These are phyloP conservation scores for Abrostola triplasia DNA, from an alignment of 2,888 invertebrate species.

Conservation along the genomic window DNA sequence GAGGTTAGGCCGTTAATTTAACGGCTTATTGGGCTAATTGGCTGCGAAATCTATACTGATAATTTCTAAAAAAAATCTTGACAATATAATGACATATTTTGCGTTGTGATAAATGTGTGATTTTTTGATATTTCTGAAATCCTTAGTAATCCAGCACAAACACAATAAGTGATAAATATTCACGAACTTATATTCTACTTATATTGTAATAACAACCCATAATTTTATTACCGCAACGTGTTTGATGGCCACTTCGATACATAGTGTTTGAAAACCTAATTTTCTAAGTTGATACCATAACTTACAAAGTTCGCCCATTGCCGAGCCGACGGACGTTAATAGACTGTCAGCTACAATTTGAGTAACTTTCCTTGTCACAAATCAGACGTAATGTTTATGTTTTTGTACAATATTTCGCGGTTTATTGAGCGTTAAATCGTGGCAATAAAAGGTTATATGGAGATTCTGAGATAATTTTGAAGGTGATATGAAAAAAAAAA, in stretches of 20 bases:
- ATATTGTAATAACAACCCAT: too few species aligned
- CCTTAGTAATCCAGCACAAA: too few species aligned
- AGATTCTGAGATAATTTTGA: not conserved
- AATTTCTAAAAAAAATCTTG: too few species aligned
- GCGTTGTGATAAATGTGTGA: too few species aligned
- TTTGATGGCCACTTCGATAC: conserved; percentile 24
- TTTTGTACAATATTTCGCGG: conserved; percentile 35
- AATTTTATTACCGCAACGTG: conserved; percentile 9
- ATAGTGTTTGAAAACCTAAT: conserved; percentile 43
- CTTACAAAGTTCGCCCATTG: conserved; percentile 44
- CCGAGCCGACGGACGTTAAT: conserved; percentile 28
- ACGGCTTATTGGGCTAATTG: too few species aligned
- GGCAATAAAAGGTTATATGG: not conserved
- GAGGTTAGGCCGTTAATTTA: too few species aligned
- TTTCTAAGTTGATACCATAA: conserved; percentile 36
- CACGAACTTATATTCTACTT: too few species aligned
- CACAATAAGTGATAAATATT: too few species aligned
- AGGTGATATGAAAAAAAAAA: not conserved
- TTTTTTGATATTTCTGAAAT: too few species aligned
- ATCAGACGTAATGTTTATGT: conserved; percentile 47
- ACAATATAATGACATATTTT: too few species aligned
- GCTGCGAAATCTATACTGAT: too few species aligned
- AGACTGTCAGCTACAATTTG: conserved; percentile 36
- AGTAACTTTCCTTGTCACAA: conserved; percentile 42
- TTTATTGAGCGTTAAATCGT: conserved; percentile 32